These are phyloP conservation scores for Microchrysa polita DNA, from an alignment of 2,888 invertebrate species.

Conservation along the genomic window DNA sequence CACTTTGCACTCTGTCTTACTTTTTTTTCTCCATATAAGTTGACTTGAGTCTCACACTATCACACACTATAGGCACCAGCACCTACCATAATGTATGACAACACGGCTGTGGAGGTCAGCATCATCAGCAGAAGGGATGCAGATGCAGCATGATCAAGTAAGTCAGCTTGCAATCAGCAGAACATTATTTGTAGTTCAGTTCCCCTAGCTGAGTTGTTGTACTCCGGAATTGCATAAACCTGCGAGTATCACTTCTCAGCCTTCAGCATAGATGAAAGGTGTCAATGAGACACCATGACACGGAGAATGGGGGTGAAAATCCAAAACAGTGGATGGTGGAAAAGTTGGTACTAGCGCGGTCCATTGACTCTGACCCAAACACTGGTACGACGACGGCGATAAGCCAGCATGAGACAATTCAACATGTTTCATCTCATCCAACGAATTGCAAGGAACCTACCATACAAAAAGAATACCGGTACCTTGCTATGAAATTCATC, in stretches of 20 bases:
- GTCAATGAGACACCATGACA: neutral
- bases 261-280: neutral
- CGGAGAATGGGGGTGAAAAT: neutral
- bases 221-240: neutral
- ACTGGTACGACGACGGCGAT: neutral
- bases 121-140: conserved; percentile 7
- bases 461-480: neutral
- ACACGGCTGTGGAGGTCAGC: conserved; percentile 1
- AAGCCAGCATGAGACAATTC: neutral
- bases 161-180: conserved; percentile 18
- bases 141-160: conserved; percentile 18
- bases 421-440: neutral
- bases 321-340: neutral
- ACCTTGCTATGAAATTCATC: no score
- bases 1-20: conserved; percentile 47
- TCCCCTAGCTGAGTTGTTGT: conserved; percentile 12
- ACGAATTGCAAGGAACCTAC: conserved; percentile 12
- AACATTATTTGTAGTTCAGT: no score
- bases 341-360: conserved; percentile 1
- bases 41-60: no score
- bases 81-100: no score
- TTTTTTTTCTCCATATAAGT: conserved; percentile 2
- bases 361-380: conserved; percentile 13
- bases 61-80: no score
- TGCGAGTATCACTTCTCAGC: neutral